Conservation (phyloP, 2,797 vertebrate species). For the Danio jaintianensis region DNA sequence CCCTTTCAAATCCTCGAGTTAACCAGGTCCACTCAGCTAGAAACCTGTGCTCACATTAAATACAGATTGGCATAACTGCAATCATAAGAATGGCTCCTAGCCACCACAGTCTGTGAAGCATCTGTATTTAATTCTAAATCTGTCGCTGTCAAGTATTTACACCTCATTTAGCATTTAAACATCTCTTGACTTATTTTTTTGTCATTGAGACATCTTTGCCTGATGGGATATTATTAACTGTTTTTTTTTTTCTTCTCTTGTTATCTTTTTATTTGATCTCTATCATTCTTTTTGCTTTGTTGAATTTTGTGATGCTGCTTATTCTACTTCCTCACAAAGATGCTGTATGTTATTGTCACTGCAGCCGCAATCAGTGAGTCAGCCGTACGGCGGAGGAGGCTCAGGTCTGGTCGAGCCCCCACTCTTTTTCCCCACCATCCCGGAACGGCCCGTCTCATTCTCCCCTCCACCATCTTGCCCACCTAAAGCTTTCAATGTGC, state of each 20-base stretch:
- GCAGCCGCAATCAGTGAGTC: constrained; percentile 91
- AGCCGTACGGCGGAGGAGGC: constrained; percentile 87
- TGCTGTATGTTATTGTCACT: constrained; percentile 94
- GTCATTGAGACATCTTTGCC: constrained; percentile 68
- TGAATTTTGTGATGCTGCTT: constrained; percentile 70
- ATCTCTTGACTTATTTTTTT: constrained; percentile 68
- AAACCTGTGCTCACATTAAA: constrained; percentile 67
- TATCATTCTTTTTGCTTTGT: constrained; percentile 59
- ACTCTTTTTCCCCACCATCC: constrained; percentile 92
- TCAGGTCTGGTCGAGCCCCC: constrained; percentile 87
- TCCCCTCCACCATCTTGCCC: constrained; percentile 93
- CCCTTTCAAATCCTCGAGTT: constrained; percentile 49
- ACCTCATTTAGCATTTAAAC: constrained; percentile 34
- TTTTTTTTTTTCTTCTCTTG: constrained; percentile 46
- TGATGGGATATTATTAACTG: constrained; percentile 65
- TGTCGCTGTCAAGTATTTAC: constrained; percentile 54
- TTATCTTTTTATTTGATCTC: constrained; percentile 44
- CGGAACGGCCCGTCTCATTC: constrained; percentile 94
- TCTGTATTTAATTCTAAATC: constrained; percentile 68
- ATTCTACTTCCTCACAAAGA: constrained; percentile 83
- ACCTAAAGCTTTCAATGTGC: constrained; percentile 88
- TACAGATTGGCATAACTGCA: constrained; percentile 60
- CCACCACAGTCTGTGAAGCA: constrained; percentile 48
- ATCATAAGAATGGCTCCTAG: constrained; percentile 50
- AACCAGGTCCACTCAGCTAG: constrained; percentile 49